Evolutionary conservation across 2,113 vertebrate genomes (phyloP).

Genomic region (Callipepla californica): DNA sequence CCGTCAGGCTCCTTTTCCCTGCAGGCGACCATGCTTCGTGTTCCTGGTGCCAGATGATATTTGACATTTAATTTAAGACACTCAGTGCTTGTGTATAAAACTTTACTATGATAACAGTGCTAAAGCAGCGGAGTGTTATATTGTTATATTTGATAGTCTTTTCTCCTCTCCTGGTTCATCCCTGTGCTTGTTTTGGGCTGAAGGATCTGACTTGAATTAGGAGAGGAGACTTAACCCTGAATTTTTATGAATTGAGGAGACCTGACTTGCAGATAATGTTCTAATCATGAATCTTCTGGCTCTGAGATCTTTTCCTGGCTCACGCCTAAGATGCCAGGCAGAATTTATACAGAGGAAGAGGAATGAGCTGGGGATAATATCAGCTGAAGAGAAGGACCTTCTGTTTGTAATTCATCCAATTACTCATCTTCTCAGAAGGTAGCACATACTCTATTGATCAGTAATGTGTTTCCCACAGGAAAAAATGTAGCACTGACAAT

Average conservation of each 20-base stretch:
- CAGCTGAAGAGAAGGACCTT: not conserved
- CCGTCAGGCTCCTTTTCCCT: slow-evolving; percentile 26
- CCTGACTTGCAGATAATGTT: slow-evolving; percentile 7
- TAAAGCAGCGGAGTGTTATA: slow-evolving; percentile 23
- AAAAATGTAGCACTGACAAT: not conserved
- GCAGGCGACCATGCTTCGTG: not conserved
- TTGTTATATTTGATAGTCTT: slow-evolving; percentile 56
- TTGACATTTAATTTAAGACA: slow-evolving; percentile 76
- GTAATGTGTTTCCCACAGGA: not conserved
- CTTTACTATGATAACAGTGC: slow-evolving; percentile 44
- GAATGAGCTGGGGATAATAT: not conserved
- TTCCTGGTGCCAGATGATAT: slow-evolving; percentile 58
- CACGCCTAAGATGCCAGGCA: not conserved
- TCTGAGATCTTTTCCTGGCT: not conserved
- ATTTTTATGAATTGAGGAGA: not conserved
- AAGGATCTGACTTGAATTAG: slow-evolving; percentile 14
- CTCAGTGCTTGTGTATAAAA: slow-evolving; percentile 39
- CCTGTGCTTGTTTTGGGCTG: not conserved
- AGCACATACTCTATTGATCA: not conserved
- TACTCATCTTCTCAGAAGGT: not conserved
- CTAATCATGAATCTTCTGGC: not conserved
- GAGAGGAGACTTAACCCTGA: not conserved
- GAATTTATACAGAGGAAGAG: slow-evolving; percentile 3
- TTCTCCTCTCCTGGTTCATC: slow-evolving; percentile 10
- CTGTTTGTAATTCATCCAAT: not conserved